A percentile compares a stretch with the other conserved stretches of the same genome.
Conservation (phyloP, 2,113 vertebrate genomes). For the Polypterus senegalus region DNA sequence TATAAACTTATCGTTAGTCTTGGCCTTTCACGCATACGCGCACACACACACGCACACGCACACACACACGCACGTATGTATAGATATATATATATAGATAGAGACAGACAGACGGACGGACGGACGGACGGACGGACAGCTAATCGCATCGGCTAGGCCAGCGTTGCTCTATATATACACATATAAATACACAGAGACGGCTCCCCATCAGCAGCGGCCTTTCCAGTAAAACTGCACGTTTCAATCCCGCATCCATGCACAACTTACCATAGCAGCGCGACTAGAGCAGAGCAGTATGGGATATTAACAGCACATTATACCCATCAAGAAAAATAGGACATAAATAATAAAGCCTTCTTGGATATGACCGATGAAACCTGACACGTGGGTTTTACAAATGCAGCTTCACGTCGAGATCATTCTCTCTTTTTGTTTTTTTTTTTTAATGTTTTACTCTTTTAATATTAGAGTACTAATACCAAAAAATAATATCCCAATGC, state of each 20-base stretch:
- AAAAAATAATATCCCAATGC: too few relatives aligned
- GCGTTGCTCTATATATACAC: too few relatives aligned
- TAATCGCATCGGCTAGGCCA: too few relatives aligned
- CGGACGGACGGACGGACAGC: too few relatives aligned
- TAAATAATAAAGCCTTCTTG: background rate
- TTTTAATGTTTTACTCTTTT: too few relatives aligned
- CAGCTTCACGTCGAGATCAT: constrained; percentile 30
- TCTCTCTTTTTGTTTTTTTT: constrained; percentile 24
- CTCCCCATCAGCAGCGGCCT: background rate
- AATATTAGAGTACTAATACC: too few relatives aligned
- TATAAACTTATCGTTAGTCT: too few relatives aligned
- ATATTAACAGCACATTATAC: constrained; percentile 45
- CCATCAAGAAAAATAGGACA: constrained; percentile 37
- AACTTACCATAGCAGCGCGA: constrained; percentile 15
- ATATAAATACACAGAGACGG: too few relatives aligned
- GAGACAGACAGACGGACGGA: too few relatives aligned
- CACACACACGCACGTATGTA: background rate
- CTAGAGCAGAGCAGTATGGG: constrained; percentile 62
- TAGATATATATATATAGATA: background rate
- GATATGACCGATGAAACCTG: too few relatives aligned
- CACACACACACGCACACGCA: background rate
- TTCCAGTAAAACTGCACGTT: background rate
- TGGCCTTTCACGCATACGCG: too few relatives aligned
- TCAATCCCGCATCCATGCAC: constrained; percentile 46
- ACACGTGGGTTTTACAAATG: too few relatives aligned